Evolutionary conservation across 1,140 invertebrate species (phyloP).

Genomic region (Phthorimaea operculella): DNA sequence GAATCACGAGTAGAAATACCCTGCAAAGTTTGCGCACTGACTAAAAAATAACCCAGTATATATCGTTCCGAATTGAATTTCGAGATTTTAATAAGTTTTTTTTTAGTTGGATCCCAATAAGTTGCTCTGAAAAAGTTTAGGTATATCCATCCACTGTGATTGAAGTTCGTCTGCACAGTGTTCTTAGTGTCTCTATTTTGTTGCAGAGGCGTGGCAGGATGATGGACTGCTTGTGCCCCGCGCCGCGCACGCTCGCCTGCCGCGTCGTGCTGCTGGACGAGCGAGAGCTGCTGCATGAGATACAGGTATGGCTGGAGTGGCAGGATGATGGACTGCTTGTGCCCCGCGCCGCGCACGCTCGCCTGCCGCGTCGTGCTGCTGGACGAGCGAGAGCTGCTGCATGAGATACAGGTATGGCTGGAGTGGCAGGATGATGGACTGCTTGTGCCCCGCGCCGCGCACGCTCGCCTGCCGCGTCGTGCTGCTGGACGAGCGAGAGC

Average conservation of each 20-base stretch:
- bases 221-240: slow-evolving; percentile 69
- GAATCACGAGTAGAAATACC: too few relatives aligned
- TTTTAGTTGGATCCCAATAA: too few relatives aligned
- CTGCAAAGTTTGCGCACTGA: too few relatives aligned
- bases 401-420: slow-evolving; percentile 73
- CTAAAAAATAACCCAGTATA: too few relatives aligned
- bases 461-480: slow-evolving; percentile 73
- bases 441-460: slow-evolving; percentile 71
- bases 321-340: too few relatives aligned
- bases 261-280: slow-evolving; percentile 73
- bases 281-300: slow-evolving; percentile 71
- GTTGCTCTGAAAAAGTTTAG: too few relatives aligned
- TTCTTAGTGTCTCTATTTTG: neutral
- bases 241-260: slow-evolving; percentile 72
- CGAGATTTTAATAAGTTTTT: too few relatives aligned
- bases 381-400: slow-evolving; percentile 71
- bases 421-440: too few relatives aligned
- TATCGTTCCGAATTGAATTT: too few relatives aligned
- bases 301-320: too few relatives aligned
- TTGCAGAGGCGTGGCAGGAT: slow-evolving; percentile 24
- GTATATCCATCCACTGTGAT: too few relatives aligned
- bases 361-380: slow-evolving; percentile 73
- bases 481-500: slow-evolving; percentile 72
- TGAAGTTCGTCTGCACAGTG: too few relatives aligned
- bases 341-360: slow-evolving; percentile 70